phyloP scores from a whole-genome alignment of 2,113 vertebrate genomes.

The Grammomys dolichurus region DNA sequence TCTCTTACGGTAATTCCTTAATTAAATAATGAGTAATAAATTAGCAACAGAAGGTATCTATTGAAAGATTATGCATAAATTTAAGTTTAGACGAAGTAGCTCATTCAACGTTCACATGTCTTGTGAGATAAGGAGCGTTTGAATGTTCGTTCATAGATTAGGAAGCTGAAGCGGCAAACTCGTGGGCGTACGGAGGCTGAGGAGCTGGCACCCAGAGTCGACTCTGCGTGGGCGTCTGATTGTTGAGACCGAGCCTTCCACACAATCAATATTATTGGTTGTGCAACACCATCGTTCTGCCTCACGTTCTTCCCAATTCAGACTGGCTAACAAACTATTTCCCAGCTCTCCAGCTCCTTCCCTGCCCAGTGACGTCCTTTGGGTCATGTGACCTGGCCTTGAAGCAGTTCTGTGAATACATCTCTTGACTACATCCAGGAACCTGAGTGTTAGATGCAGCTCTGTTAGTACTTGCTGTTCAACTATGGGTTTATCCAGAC shows the following conservation, averaged over 20 bases:
- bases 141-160: background rate
- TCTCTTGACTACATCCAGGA: no score
- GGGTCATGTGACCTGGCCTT: background rate
- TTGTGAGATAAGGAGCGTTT: background rate
- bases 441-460: background rate
- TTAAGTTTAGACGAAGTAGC: background rate
- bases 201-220: background rate
- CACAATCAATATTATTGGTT: no score
- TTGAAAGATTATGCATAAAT: background rate
- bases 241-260: background rate
- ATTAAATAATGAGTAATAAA: background rate
- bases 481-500: background rate
- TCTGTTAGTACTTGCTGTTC: background rate
- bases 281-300: background rate
- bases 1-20: background rate
- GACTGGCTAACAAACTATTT: background rate
- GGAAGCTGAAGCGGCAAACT: background rate
- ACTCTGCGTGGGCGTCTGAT: background rate
- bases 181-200: background rate
- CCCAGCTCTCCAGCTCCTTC: background rate
- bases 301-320: background rate
- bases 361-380: background rate
- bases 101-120: background rate
- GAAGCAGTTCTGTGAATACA: no score
- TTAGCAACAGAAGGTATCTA: background rate